A percentile compares a stretch with the other conserved stretches of the same genome.
phyloP scores from a whole-genome alignment of 2,888 invertebrate species.

The Melanophora roralis region DNA sequence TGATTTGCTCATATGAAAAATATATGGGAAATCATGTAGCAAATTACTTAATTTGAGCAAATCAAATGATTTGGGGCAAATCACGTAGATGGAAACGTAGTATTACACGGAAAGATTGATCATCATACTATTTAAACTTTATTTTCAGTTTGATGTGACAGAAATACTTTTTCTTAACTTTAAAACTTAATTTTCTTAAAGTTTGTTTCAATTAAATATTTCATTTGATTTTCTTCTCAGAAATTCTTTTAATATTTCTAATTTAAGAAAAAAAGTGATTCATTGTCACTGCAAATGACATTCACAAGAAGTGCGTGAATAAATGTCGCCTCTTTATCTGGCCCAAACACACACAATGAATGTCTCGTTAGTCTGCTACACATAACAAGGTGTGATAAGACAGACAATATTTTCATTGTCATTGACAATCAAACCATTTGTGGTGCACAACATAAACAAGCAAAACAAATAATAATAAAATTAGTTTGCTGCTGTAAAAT shows the following conservation, averaged over 20 bases:
- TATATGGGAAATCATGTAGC: too few species aligned
- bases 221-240: background rate
- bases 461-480: background rate
- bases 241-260: background rate
- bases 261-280: constrained; percentile 26
- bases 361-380: background rate
- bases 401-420: constrained; percentile 8
- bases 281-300: constrained; percentile 3
- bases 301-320: constrained; percentile 35
- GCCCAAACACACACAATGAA: constrained; percentile 6
- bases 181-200: background rate
- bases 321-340: constrained; percentile 38
- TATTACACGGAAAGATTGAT: too few species aligned
- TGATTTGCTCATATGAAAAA: too few species aligned
- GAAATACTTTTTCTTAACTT: too few species aligned
- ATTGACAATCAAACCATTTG: constrained; percentile 23
- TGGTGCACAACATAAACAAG: background rate
- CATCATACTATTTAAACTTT: too few species aligned
- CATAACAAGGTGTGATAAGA: constrained; percentile 30
- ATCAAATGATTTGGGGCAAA: too few species aligned
- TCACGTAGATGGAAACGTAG: too few species aligned
- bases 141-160: too few species aligned
- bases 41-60: too few species aligned
- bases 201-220: background rate
- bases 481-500: background rate